Evolutionary conservation across 2,113 vertebrate genomes (phyloP), one percentile per base, ranked within the genome.

Genomic region (Pardalotus punctatus): DNA sequence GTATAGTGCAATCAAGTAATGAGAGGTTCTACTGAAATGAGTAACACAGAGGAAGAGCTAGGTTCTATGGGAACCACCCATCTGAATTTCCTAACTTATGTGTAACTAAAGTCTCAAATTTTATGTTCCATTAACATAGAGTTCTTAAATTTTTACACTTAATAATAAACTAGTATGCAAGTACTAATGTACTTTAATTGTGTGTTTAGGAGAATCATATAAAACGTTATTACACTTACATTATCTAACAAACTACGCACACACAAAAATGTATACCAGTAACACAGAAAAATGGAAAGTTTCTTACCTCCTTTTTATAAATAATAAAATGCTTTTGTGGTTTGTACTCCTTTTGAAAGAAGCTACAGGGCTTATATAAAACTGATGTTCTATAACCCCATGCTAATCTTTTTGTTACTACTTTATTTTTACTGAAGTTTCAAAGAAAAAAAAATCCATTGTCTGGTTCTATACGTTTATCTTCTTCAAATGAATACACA

Each of bases 41-140:
- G 92, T 94, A 96, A 90, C 62, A 94, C 42, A 96, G 90, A 92
- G 74, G 81, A 94, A 96, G 58, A 95, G 81, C 82, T 70, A 81
- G 54, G 95, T 96, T 97, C 96, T 86, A 95, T 97, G 94, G 94
- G 90, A 97, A 95, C 88, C 36, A 38, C 51, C 64, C 43, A 83
- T 93, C 72, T 86, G 64, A 95, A 93, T 92, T 88, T 89, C 58
- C 47, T 51, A 67, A 94, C 64, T 88, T 90, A 56, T 27, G 53
- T 88, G 38, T 73, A 93, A 96, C 60, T 81, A 86, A 94, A 93
- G 79, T 92, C 71, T 95, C 76, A 93, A 95, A 88, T 94, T 96
- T 90, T 83, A 71, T 81, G 16, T 86, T 94, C 50, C 71, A 96
- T 95, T 95, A 88, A 77, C 76, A 54, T 38, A 47, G 58, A 87